Evolutionary conservation across 2,888 invertebrate genomes (phyloP), one percentile per base, ranked within the genome.

Genomic region (Gasteruption jaculator): DNA sequence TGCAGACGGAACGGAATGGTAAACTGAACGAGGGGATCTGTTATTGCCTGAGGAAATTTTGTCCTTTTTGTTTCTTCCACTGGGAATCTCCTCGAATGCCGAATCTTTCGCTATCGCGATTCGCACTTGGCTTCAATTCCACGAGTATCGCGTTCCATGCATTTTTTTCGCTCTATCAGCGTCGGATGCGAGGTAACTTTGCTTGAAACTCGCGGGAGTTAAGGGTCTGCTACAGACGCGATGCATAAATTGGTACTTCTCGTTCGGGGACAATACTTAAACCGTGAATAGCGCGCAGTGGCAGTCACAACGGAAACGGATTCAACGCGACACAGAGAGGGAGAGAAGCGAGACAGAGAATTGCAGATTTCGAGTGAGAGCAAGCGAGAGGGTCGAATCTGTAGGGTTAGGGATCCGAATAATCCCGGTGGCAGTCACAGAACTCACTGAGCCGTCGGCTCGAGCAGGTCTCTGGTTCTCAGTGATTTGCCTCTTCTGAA

Each of bases 1-100:
- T 54, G 55, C 62, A 64, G 60, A 61, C 63, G 63, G 68, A 70
- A 70, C 58, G 68, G 66, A 68, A 70, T 68, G 67, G 68, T 66
- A 69, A 68, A 69, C 66, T 65, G 61, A 68, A 62, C 60, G 61
- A 62, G 65, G 67, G 66, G 67, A 66, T 63, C 54, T 54, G 50
- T 53, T 43, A 45, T 43, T 39, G 50, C 49, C 56, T 15, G 65
- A 38, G 48, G 58, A 66, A 60, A 48, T 65, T 48, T 68, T 66
- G 68, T 65, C 68, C 49, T 26, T 38, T 14, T 20, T 12, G 22
- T 11, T 11, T 19, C 30, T 24, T 14, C 32, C 15, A 19, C 35
- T 8, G 8, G 19, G 33, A 6, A 16, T 7, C 19, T 18, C 33
- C 11, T 12, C 33, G 7, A 7, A 24, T 24, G 24, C 10, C 12